Evolutionary conservation across 2,888 invertebrate species (phyloP).

Genomic region (Erannis defoliaria): DNA sequence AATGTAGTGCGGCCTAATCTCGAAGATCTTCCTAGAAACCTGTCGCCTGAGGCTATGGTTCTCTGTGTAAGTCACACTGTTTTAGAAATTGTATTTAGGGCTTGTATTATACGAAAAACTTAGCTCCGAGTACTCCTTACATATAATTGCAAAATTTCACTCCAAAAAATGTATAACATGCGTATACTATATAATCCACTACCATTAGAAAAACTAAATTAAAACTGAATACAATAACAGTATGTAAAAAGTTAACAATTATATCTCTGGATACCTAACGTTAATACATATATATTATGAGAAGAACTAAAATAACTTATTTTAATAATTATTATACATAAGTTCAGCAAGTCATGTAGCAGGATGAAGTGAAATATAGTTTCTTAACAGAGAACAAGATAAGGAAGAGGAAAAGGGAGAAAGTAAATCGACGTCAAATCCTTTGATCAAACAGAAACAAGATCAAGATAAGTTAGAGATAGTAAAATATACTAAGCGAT

Average conservation of each 20-base stretch:
- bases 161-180: too few species aligned
- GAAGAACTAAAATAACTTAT: not conserved
- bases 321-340: not conserved
- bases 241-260: not conserved
- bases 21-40: slow-evolving; percentile 71
- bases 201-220: too few species aligned
- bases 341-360: not conserved
- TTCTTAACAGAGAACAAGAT: slow-evolving; percentile 12
- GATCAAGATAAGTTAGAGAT: slow-evolving; percentile 26
- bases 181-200: too few species aligned
- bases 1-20: slow-evolving; percentile 65
- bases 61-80: slow-evolving; percentile 69
- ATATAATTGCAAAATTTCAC: too few species aligned
- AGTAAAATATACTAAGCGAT: slow-evolving; percentile 30
- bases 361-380: slow-evolving; percentile 11
- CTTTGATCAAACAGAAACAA: slow-evolving; percentile 27
- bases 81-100: slow-evolving; percentile 57
- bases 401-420: slow-evolving; percentile 24
- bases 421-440: slow-evolving; percentile 28
- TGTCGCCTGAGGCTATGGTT: slow-evolving; percentile 70
- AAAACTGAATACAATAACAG: too few species aligned
- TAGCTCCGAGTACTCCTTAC: not conserved
- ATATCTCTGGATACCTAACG: not conserved
- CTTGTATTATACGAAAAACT: slow-evolving; percentile 40
- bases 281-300: not conserved